Percentiles rank a stretch among this genome's conserved stretches.
Evolutionary conservation across 2,888 invertebrate genomes (phyloP).

Genomic region (Mycalesis mineus): DNA sequence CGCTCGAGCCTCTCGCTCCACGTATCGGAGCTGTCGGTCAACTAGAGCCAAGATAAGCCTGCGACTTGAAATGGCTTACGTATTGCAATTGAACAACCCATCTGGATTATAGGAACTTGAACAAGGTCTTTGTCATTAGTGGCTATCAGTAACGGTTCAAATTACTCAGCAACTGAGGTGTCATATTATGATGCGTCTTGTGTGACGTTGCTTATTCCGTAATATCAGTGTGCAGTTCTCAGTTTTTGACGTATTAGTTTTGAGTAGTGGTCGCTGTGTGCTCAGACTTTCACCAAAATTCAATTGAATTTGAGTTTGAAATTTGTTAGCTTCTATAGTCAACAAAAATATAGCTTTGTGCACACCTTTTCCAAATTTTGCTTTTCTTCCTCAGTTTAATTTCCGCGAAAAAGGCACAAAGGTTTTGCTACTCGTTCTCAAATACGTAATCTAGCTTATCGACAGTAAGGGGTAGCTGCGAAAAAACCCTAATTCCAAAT

Average conservation of each 20-base stretch:
- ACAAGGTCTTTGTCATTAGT: background rate
- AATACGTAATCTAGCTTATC: no score
- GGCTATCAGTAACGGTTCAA: background rate
- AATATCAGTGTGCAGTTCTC: background rate
- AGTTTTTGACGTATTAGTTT: background rate
- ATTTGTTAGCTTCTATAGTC: no score
- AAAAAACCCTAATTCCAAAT: no score
- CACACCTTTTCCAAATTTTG: no score
- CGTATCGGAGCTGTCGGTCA: conserved; percentile 5
- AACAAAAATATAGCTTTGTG: no score
- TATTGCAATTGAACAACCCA: background rate
- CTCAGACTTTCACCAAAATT: no score
- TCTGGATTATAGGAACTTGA: background rate
- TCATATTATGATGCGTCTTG: background rate
- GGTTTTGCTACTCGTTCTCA: no score
- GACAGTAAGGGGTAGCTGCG: no score
- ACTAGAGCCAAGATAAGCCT: conserved; percentile 4
- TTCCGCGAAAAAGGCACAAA: no score
- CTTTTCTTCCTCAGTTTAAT: no score
- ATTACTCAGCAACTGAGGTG: background rate
- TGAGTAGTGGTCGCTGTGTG: no score
- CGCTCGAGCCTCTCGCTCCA: conserved; percentile 17
- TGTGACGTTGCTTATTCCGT: background rate
- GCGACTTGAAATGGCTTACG: conserved; percentile 6
- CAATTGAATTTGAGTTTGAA: no score